Base-by-base conservation (phyloP, 2,888 invertebrate genomes). In the Acrocyrtus sp. region DNA sequence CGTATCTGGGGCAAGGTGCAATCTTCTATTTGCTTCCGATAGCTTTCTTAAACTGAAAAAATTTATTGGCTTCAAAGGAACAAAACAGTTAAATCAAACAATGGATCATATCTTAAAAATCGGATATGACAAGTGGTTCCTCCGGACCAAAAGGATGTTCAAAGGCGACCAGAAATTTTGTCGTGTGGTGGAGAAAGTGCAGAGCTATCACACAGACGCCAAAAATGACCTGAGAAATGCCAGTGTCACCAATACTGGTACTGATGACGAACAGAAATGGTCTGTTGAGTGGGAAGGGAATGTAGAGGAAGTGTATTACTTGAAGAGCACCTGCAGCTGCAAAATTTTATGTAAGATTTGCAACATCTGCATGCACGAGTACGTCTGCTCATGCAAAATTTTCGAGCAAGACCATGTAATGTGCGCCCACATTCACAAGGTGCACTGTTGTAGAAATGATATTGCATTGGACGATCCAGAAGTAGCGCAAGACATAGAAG, bases 51-150 rank as follows among this genome's bases (percentile, higher is more conserved):
- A 74, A 41, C 62, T 80, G 8, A 72, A 72, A 63, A 80, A 79
- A 51, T 80, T 80, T 57, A 74, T 80, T n/a, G 63, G 75, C 21
- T 80, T 80, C 54, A 80, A 79, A 66, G 80, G 80, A 10, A 80
- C 80, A 8, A 75, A 74, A 45, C 65, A 60, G 5, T 47, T 80
- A 2, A 72, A 70, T 10, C 54, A 66, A 21, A 72, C 60, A 21
- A 63, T 80, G 27, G 76, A 79, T 21, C 75, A 79, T n/a, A 78
- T 80, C 29, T 66, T 80, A 3, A 80, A 80, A 62, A 79, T 79
- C 6, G 79, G 80, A 12, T 80, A 80, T 29, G 80, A 80, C 58
- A 79, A 77, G 58, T 80, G 80, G 24, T 80, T 80, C 45, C 72
- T 78, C 10, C 29, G 78, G 22, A 67, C 73, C 4, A 80, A 80